Percentiles rank a stretch among this genome's conserved stretches.
phyloP scores from a whole-genome alignment of 2,113 vertebrate species.

The Calonectris borealis region DNA sequence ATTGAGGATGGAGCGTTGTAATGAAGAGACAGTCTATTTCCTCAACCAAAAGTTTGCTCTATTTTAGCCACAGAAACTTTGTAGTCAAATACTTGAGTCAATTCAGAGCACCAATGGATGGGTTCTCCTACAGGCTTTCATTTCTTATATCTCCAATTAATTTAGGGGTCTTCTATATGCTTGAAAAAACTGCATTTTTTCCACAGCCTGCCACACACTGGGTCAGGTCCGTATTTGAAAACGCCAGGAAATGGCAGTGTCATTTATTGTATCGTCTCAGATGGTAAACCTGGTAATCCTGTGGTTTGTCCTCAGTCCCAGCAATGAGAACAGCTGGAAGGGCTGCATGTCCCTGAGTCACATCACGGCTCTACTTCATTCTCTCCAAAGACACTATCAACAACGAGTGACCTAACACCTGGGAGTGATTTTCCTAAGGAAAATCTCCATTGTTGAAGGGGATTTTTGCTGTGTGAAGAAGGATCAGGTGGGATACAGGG shows the following conservation, averaged over 20 bases:
- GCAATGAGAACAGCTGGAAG: background rate
- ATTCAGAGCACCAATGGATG: background rate
- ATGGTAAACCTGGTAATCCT: background rate
- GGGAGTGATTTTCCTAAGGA: background rate
- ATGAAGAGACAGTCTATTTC: background rate
- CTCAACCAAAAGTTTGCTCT: background rate
- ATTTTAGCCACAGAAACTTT: background rate
- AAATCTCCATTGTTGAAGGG: background rate
- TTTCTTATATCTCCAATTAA: background rate
- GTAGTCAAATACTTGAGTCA: background rate
- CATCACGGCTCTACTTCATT: background rate
- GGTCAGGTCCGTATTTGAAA: background rate
- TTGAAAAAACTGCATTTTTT: background rate
- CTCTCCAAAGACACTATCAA: background rate
- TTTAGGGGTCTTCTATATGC: background rate
- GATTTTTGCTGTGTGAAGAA: background rate
- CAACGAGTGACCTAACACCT: background rate
- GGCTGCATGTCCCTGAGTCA: accelerated
- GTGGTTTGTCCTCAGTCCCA: background rate
- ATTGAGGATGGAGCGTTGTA: background rate
- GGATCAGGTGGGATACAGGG: background rate
- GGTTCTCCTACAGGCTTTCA: background rate
- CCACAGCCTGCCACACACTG: background rate
- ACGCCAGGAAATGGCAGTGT: background rate
- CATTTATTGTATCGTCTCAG: background rate